Percentiles rank a stretch among this genome's conserved stretches.
Conservation (phyloP, 2,797 vertebrate species). For the Echeneis naucrates region DNA sequence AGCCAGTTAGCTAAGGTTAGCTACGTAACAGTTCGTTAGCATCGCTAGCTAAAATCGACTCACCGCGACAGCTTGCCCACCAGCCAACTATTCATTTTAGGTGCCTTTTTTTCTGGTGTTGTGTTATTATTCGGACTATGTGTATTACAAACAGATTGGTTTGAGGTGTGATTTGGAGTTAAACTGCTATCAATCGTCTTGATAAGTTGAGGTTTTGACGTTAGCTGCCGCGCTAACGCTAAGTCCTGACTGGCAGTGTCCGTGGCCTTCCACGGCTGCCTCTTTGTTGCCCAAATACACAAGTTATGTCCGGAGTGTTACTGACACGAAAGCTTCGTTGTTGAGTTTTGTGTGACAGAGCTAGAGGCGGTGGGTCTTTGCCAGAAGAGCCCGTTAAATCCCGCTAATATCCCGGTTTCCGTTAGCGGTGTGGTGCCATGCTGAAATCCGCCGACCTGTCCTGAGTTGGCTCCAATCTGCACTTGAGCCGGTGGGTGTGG, state of each 20-base stretch:
- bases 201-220: slow-evolving; percentile 15
- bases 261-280: slow-evolving; percentile 58
- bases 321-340: background rate
- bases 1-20: slow-evolving; percentile 30
- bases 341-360: background rate
- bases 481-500: background rate
- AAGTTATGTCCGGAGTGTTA: background rate
- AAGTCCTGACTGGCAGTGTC: slow-evolving; percentile 15
- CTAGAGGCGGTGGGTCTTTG: rapidly evolving
- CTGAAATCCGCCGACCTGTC: background rate
- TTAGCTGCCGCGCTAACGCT: slow-evolving; percentile 54
- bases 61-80: background rate
- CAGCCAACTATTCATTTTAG: background rate
- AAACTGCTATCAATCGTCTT: background rate
- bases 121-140: rapidly evolving
- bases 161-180: background rate
- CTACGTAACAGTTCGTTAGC: slow-evolving; percentile 55
- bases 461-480: background rate
- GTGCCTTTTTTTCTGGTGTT: background rate
- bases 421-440: slow-evolving; percentile 6
- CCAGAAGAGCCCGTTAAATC: background rate
- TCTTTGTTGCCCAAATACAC: slow-evolving; percentile 63
- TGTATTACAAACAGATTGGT: rapidly evolving
- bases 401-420: background rate
- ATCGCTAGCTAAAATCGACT: slow-evolving; percentile 28